phyloP scores from a whole-genome alignment of 2,797 vertebrate species.

The Galago senegalensis region DNA sequence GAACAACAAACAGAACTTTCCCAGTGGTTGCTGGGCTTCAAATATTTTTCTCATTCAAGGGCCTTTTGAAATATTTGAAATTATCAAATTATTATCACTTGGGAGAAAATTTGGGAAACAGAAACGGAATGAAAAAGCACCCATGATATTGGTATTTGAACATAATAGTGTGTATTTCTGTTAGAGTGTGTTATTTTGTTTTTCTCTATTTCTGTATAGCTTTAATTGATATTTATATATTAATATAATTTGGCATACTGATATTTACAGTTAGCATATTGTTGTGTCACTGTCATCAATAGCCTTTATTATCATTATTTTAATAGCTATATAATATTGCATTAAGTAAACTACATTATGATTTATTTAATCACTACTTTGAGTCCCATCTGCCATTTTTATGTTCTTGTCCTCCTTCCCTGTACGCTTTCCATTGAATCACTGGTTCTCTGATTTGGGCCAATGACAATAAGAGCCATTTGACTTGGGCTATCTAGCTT shows the following conservation, averaged over 20 bases:
- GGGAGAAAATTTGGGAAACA: not conserved
- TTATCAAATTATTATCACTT: constrained; percentile 23
- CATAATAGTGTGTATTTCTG: constrained; percentile 2
- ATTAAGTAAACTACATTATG: constrained; percentile 31
- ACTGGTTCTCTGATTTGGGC: not conserved
- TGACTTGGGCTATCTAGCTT: not conserved
- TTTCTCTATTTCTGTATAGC: constrained; percentile 1
- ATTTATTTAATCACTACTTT: constrained; percentile 34
- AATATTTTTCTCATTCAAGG: constrained; percentile 12
- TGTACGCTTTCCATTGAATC: constrained; percentile 32
- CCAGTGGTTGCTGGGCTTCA: not conserved
- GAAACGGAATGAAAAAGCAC: constrained; percentile 14
- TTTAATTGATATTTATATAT: constrained; percentile 8
- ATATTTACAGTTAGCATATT: not conserved
- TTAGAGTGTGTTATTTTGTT: constrained; percentile 5
- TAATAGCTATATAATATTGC: not conserved
- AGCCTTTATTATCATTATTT: constrained; percentile 34
- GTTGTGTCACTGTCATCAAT: constrained; percentile 15
- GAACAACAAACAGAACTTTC: constrained; percentile 22
- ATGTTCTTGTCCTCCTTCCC: not conserved
- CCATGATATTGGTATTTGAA: not conserved
- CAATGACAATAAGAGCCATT: constrained; percentile 37
- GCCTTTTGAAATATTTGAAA: constrained; percentile 45
- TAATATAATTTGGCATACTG: not conserved
- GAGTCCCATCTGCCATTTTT: not conserved